Base-by-base conservation (phyloP, 1,140 invertebrate genomes). In the Patella vulgata region DNA sequence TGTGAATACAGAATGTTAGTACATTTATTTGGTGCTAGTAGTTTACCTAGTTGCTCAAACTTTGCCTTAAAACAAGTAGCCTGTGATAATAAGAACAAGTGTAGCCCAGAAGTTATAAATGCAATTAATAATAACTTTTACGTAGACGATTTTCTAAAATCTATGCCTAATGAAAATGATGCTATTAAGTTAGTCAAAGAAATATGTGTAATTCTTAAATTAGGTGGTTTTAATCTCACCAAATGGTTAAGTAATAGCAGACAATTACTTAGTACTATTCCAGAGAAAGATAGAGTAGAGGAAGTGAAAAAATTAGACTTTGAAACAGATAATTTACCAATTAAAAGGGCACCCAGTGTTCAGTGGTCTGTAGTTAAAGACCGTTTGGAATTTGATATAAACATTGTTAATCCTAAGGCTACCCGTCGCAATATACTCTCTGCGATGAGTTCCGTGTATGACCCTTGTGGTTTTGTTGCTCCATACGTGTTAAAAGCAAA, bases 51-150 rank as follows among this genome's bases (percentile, higher is more conserved):
- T 8, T 67, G 66, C 36, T 64, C 68, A 2, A 70, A 64, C 36
- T 75, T 60, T 52, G 70, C 44, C 5, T 52, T 75, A 0, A 67
- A 63, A 59, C 51, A 58, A 43, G 23, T 69, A 0, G 69, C 70
- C 0, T 21, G 40, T 14, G 63, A 73, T 33, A 40, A 62, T 42
- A 55, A 71, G 43, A 30, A 31, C 17, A 8, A 62, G 2, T 64
- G 40, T 33, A 40, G 52, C 12, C 2, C 23, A 3, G 63, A 61
- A 31, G 60, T 65, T 12, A 11, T 57, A 23, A 31, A 62, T 27
- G 62, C 66, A 47, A 36, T 70, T 5, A 27, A 56, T 11, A 30
- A 39, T 12, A 57, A 69, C 47, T 74, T 76, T 62, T 74, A 74
- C 50, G 70, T 74, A n/a, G n/a, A n/a, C n/a, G n/a, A n/a, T n/a